Evolutionary conservation across 53 echinoderm and acorn worm genomes (phyloP).

Genomic region (Echinarachnius parma): DNA sequence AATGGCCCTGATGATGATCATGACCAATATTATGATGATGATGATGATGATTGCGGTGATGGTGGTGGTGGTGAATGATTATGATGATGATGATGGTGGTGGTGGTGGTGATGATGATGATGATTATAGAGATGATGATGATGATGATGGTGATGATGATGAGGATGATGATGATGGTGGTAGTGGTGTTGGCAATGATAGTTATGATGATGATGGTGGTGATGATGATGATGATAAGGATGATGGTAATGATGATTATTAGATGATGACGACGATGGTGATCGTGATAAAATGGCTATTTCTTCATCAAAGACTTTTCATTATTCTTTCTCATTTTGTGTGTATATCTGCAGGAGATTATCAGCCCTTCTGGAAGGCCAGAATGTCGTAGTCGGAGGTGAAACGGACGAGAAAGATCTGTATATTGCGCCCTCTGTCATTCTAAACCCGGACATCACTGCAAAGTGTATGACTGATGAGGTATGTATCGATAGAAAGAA

Average conservation of each 20-base stretch:
- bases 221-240: background rate
- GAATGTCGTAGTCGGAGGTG: constrained; percentile 60
- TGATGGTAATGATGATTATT: background rate
- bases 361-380: constrained; percentile 44
- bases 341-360: constrained; percentile 42
- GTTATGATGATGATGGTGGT: background rate
- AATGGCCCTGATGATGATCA: no score
- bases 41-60: no score
- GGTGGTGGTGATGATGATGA: background rate
- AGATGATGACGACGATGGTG: background rate
- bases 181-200: no score
- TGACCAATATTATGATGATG: no score
- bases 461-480: constrained; percentile 32
- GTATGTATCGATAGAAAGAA: constrained; percentile 3
- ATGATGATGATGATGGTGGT: background rate
- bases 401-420: constrained; percentile 49
- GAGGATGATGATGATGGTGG: background rate
- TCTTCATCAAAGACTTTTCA: no score
- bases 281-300: background rate
- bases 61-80: no score
- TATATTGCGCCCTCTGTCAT: constrained; percentile 79
- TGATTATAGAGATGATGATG: background rate
- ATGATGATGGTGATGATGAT: background rate
- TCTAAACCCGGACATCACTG: background rate
- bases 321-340: background rate